These are phyloP conservation scores for Scotopteryx bipunctaria DNA, from an alignment of 2,888 invertebrate genomes.

Conservation along the genomic window DNA sequence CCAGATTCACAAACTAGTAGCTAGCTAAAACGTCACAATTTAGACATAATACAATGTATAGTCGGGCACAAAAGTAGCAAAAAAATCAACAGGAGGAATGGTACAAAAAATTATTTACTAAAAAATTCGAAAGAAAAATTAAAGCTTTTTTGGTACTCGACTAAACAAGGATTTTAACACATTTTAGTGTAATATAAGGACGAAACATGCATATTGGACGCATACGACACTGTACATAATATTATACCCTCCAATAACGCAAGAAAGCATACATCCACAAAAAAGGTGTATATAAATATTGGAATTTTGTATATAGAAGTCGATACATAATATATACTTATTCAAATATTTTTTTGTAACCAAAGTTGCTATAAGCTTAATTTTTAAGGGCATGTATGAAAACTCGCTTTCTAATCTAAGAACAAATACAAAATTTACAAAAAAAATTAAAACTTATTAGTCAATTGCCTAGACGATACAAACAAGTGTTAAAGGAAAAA, in stretches of 20 bases:
- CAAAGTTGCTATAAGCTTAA: too few relatives aligned
- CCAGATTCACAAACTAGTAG: constrained; percentile 60
- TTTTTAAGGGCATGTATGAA: constrained; percentile 7
- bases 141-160: background rate
- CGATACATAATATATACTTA: too few relatives aligned
- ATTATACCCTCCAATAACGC: constrained; percentile 43
- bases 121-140: too few relatives aligned
- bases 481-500: constrained; percentile 81
- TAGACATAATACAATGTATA: constrained; percentile 45
- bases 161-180: constrained; percentile 29
- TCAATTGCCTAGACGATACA: constrained; percentile 73
- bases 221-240: constrained; percentile 61
- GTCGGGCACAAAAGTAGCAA: constrained; percentile 49
- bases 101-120: too few relatives aligned
- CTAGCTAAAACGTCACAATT: constrained; percentile 44
- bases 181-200: constrained; percentile 55
- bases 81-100: too few relatives aligned
- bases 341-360: too few relatives aligned
- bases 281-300: background rate
- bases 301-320: background rate
- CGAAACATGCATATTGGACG: constrained; percentile 70
- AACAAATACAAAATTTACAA: constrained; percentile 41
- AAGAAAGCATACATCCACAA: constrained; percentile 45
- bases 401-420: constrained; percentile 25
- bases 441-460: constrained; percentile 60